These are phyloP conservation scores for Clamator glandarius DNA, from an alignment of 2,797 vertebrate species.

Conservation along the genomic window DNA sequence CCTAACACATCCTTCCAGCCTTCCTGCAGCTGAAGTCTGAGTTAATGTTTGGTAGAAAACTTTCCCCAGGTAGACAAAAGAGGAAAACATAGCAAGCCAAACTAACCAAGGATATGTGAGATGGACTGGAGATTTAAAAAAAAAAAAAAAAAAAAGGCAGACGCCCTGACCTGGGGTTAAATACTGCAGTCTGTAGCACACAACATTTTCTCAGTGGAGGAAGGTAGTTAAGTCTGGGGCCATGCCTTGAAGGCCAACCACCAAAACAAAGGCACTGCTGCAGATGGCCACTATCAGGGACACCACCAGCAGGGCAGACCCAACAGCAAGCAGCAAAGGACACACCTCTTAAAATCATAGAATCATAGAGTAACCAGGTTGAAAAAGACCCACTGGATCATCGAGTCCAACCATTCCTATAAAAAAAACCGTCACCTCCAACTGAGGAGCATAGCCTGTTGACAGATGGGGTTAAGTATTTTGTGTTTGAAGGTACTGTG, in stretches of 20 bases:
- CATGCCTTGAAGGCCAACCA: not conserved
- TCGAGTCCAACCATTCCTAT: no score
- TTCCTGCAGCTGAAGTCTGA: not conserved
- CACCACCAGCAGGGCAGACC: not conserved
- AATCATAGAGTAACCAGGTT: no score
- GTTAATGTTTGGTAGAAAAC: not conserved
- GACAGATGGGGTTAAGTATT: not conserved
- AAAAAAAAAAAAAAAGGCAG: not conserved
- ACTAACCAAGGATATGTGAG: not conserved
- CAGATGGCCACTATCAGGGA: not conserved
- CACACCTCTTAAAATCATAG: not conserved
- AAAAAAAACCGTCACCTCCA: not conserved
- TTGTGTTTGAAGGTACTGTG: not conserved
- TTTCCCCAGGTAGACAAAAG: not conserved
- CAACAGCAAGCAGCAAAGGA: not conserved
- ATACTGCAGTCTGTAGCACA: not conserved
- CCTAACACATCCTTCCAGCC: not conserved
- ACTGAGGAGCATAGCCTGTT: not conserved
- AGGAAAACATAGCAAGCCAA: not conserved
- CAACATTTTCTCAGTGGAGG: not conserved
- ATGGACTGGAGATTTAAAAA: not conserved
- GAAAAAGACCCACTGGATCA: no score
- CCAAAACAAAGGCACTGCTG: not conserved
- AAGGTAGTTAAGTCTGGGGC: not conserved
- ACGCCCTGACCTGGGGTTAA: fast-evolving